Evolutionary conservation across 2,797 vertebrate species (phyloP), one percentile per base, ranked within the genome.

Genomic region (Kryptolebias ocellatus): DNA sequence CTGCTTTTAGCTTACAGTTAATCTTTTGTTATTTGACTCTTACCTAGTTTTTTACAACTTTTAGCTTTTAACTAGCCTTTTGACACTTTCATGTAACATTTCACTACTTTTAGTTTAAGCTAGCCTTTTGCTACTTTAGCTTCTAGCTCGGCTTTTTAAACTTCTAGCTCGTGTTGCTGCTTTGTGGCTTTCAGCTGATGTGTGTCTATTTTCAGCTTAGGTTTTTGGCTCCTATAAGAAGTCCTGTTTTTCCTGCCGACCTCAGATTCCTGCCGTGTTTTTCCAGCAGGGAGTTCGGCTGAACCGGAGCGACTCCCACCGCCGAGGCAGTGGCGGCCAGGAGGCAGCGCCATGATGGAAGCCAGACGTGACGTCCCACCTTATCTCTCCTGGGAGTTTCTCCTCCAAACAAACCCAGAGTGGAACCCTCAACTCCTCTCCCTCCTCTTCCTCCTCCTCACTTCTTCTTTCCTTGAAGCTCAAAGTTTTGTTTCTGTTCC

Each of bases 331-430:
- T 76, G 70, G 34, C 75, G 62, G 46, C 42, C 83, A 73, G 83
- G 78, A 83, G 82, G 76, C 72, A 62, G 79, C 56, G 73, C 58
- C 73, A 55, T 92, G 90, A 93, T 89, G 88, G 78, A 90, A 93
- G 87, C 91, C 93, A 94, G 92, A 92, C 89, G 60, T 75, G 86
- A 90, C 87, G 81, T 87, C 89, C 83, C 80, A 76, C 64, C 89
- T 92, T 91, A 94, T 94, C 93, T 84, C 73, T 79, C 65, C 71
- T 78, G 88, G 88, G 87, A 91, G 89, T 93, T 91, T 92, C 89
- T 85, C 91, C 75, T 86, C 72, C 74, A 90, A 91, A 90, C 81
- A 71, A 51, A 56, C 79, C 75, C 72, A 63, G 73, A 70, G 86
- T 80, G 81, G 15, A 46, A 46, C 5, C 0, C 77, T 86, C 81